These are phyloP conservation scores for Climacteris rufus DNA, from an alignment of 2,113 vertebrate genomes.

Conservation along the genomic window DNA sequence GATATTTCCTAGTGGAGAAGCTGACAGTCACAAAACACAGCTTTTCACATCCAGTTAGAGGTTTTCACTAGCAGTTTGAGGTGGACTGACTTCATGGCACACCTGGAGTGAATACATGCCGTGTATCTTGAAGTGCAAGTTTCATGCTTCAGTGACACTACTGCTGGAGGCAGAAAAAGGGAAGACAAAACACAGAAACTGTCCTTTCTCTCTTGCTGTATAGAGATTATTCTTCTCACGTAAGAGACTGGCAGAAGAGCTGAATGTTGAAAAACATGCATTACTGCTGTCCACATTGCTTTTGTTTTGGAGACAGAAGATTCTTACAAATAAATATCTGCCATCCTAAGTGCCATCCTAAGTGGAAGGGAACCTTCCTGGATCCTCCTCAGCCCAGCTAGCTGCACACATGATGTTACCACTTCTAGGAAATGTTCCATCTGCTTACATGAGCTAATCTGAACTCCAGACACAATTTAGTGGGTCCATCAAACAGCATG, in stretches of 20 bases:
- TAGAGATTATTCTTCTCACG: not conserved
- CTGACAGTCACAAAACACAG: not conserved
- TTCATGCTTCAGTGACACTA: not conserved
- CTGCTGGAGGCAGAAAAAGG: not conserved
- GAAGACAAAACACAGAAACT: not conserved
- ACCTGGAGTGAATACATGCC: not conserved
- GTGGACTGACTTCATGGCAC: not conserved
- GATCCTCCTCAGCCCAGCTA: not conserved
- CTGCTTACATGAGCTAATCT: not conserved
- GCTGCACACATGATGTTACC: not conserved
- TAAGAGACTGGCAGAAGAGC: not conserved
- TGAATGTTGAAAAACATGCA: not conserved
- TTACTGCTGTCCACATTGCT: not conserved
- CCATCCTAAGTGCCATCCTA: not conserved
- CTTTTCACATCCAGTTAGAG: not conserved
- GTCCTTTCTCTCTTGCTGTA: not conserved
- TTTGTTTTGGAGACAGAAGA: not conserved
- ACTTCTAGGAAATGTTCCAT: not conserved
- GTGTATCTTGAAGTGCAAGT: not conserved
- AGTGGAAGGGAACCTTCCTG: not conserved
- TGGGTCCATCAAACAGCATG: not conserved
- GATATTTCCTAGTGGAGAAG: not conserved
- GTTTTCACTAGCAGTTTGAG: not conserved
- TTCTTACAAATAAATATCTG: not conserved
- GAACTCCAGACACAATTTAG: not conserved